Evolutionary conservation across 1,140 invertebrate genomes (phyloP), one percentile per base, ranked within the genome.

Genomic region (Cataglyphis hispanica): DNA sequence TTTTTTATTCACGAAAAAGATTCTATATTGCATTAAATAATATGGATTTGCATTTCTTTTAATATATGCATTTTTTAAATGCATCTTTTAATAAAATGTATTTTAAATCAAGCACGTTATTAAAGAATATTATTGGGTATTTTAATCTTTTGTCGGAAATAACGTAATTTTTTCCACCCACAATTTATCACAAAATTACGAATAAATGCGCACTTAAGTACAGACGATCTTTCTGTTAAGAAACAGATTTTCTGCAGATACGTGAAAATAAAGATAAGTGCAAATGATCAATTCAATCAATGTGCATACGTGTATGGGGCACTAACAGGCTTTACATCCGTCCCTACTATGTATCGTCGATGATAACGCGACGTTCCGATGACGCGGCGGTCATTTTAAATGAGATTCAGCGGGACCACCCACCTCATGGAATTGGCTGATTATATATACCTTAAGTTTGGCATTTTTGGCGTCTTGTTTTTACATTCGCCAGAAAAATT

Each of bases 341-440:
- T 58, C 13, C 19, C 50, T 85, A 80, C 60, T 61, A 58, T 80
- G 61, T 83, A 46, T 58, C 61, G 27, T 37, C 19, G 43, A 72
- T 81, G 25, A 34, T 84, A 66, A 74, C 70, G 80, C 77, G 85
- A 74, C 92, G 92, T 93, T 91, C 85, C 86, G 91, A 90, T 90
- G 91, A 94, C 94, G 89, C 91, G 92, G 91, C 89, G 93, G 92
- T 95, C 93, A 94, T 94, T 94, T 88, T 92, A 90, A 92, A 92
- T 86, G 89, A 91, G 86, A 84, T 89, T 90, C 89, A 66, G 77
- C 70, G 80, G 77, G 94, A 95, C 94, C 94, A 95, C 94, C 94
- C 94, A 94, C 91, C 90, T 92, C 86, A 91, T 86, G 87, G 91
- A 92, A 64, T 91, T 91, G 89, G 91, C 86, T 87, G 91, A 93